Percentiles rank a stretch among this genome's conserved stretches.
phyloP scores from a whole-genome alignment of 2,797 vertebrate species.

The Sarcophilus harrisii region DNA sequence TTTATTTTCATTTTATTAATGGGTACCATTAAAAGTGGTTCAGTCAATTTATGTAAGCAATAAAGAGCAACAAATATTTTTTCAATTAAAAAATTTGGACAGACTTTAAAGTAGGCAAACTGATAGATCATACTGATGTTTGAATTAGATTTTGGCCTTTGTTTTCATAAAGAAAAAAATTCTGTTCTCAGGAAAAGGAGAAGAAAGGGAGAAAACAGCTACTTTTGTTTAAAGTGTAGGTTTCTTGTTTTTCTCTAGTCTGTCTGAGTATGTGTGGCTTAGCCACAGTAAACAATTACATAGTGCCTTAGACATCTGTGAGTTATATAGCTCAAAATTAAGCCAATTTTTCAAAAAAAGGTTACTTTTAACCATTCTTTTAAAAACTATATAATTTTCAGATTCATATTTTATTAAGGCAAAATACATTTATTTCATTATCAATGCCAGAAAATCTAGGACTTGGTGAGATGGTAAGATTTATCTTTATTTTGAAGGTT shows the following conservation, averaged over 20 bases:
- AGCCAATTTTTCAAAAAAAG: not conserved
- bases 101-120: constrained; percentile 12
- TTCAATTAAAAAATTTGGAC: not conserved
- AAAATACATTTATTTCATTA: constrained; percentile 37
- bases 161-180: constrained; percentile 21
- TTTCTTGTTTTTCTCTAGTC: not conserved
- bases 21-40: not conserved
- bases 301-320: not conserved
- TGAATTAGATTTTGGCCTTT: constrained; percentile 10
- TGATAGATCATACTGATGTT: not conserved
- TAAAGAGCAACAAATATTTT: not conserved
- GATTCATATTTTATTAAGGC: not conserved
- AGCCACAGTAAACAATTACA: not conserved
- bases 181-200: not conserved
- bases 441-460: not conserved
- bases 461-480: constrained; percentile 9
- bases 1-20: constrained; percentile 44
- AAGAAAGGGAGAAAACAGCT: not conserved
- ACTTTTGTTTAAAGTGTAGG: not conserved
- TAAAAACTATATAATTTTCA: constrained; percentile 14
- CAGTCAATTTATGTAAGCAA: constrained; percentile 1
- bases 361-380: not conserved
- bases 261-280: not conserved
- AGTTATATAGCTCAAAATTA: not conserved
- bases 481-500: constrained; percentile 51